Evolutionary conservation across 2,888 invertebrate genomes (phyloP).

Genomic region (Loripinus fragilis): DNA sequence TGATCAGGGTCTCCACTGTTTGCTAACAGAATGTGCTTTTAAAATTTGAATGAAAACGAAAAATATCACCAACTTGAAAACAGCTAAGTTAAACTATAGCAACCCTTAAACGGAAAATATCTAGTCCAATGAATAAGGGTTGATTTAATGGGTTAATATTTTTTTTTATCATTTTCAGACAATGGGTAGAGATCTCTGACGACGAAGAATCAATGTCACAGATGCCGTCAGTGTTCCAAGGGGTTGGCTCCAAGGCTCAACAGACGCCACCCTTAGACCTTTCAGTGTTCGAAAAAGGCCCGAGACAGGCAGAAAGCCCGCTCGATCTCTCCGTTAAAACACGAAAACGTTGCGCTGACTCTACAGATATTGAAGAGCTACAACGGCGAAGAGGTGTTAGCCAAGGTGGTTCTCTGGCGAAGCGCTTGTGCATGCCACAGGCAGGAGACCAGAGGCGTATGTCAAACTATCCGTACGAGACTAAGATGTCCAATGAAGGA

Average conservation of each 20-base stretch:
- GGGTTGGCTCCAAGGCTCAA: conserved; percentile 18
- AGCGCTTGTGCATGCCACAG: conserved; percentile 39
- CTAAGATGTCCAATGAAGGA: not conserved
- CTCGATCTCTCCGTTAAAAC: conserved; percentile 72
- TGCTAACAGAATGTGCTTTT: no score
- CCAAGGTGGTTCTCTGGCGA: conserved; percentile 28
- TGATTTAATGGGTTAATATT: no score
- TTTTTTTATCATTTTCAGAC: conserved; percentile 28
- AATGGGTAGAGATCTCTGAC: conserved; percentile 49
- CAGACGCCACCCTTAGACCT: conserved; percentile 62
- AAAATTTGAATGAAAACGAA: no score
- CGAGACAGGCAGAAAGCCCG: conserved; percentile 66
- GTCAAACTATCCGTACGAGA: conserved; percentile 2
- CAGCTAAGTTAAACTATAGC: no score
- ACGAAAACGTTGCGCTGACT: conserved; percentile 67
- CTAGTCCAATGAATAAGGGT: no score
- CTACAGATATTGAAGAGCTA: conserved; percentile 52
- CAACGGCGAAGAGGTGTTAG: conserved; percentile 23
- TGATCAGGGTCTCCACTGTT: no score
- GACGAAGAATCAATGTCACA: conserved; percentile 44
- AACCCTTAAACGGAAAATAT: no score
- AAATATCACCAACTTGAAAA: no score
- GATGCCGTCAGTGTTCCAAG: conserved; percentile 27
- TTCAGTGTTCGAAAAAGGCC: conserved; percentile 45
- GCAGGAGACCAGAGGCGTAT: conserved; percentile 4